Evolutionary conservation across 2,113 vertebrate species (phyloP).

Genomic region (Caloenas nicobarica): DNA sequence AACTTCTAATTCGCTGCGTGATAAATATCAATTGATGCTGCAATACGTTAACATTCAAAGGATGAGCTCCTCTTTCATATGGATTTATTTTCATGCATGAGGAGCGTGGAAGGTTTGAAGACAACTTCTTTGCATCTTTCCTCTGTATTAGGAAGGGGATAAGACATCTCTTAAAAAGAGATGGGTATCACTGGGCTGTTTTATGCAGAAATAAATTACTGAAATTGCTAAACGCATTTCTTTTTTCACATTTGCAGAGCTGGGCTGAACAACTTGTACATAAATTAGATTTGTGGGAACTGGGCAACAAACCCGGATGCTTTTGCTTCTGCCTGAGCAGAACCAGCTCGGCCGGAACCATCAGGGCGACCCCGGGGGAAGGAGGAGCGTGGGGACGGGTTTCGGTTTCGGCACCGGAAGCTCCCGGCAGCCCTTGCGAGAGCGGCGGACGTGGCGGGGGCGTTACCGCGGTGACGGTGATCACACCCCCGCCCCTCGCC

Average conservation of each 20-base stretch:
- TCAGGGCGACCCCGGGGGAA: no score
- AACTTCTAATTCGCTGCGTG: not conserved
- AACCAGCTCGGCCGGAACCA: no score
- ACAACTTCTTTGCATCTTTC: not conserved
- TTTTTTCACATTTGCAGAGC: not conserved
- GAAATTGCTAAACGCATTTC: not conserved
- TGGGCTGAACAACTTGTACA: not conserved
- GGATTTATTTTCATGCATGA: not conserved
- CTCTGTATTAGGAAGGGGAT: not conserved
- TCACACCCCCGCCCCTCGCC: no score
- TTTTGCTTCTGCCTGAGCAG: not conserved
- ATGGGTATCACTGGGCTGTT: not conserved
- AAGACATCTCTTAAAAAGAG: not conserved
- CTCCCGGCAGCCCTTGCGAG: no score
- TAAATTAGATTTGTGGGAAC: not conserved
- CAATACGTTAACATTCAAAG: constrained; percentile 29
- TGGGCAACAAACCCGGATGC: not conserved
- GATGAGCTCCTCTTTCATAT: not conserved
- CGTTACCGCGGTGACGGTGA: no score
- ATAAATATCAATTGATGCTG: constrained; percentile 47
- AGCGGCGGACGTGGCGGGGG: no score
- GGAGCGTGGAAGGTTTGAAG: not conserved
- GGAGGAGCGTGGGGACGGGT: no score
- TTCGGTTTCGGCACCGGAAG: no score
- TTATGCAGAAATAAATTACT: not conserved